Evolutionary conservation across 1,140 invertebrate species (phyloP), one percentile per base, ranked within the genome.

Genomic region (Drosophila watanabei): DNA sequence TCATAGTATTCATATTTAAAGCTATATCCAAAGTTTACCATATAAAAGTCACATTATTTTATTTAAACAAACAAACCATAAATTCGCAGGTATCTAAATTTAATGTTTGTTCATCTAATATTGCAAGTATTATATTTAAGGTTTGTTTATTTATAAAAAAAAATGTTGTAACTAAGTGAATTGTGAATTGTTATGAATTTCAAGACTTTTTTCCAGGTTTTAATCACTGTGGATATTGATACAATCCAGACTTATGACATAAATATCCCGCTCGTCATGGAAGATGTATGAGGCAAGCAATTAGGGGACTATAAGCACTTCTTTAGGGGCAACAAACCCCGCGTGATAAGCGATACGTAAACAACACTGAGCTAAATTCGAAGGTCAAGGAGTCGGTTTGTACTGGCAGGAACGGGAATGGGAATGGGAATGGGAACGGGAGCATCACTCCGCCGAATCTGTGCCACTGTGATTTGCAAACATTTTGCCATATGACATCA

Each of bases 401-500:
- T 28, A 58, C 56, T 52, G 56, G 13, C 49, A 76, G 52, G 46
- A 75, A 68, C 30, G 75, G 60, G 24, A 49, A 49, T 8, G 14
- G 58, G 18, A 18, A 24, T 24, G 24, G 24, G 24, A 24, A 24
- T 24, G 24, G 24, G 24, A 24, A 24, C 24, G 24, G 24, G 24
- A 24, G 24, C 24, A 24, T 24, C 16, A 24, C 11, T 13, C n/a
- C 8, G 4, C 24, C 16, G 32, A 62, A 35, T 57, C 52, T 37
- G 18, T 56, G 52, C 3, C 33, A 24, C 52, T 37, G 20, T 10
- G 35, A 61, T 43, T 57, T 33, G 43, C 46, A 37, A 41, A 41
- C 37, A 48, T 28, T 54, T 24, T 24, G 35, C 20, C 60, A 58
- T 63, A 79, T 80, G 76, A 87, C 77, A 79, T 84, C 72, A 75